Evolutionary conservation across 2,888 invertebrate genomes (phyloP).

Genomic region (Luperina nickerlii): DNA sequence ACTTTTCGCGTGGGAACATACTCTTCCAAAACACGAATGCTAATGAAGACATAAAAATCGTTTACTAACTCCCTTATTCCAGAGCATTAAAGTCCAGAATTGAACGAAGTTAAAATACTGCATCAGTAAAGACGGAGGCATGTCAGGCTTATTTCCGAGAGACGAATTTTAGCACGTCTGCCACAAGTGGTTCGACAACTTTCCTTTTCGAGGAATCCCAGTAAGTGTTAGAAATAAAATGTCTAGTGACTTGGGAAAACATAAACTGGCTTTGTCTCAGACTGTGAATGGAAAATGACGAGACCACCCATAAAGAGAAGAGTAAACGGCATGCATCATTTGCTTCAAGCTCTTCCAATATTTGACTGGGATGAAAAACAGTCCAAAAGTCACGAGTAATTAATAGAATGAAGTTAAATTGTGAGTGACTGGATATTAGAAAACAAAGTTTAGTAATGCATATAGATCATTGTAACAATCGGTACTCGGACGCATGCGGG

Average conservation of each 20-base stretch:
- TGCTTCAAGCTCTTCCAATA: constrained; percentile 64
- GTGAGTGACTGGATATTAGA: constrained; percentile 58
- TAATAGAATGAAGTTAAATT: constrained; percentile 67
- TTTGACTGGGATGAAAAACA: constrained; percentile 68
- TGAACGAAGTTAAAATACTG: constrained; percentile 20
- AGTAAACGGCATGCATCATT: constrained; percentile 65
- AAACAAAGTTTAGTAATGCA: constrained; percentile 61
- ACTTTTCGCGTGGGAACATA: constrained; percentile 87
- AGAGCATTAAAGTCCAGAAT: constrained; percentile 53
- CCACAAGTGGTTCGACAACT: constrained; percentile 72
- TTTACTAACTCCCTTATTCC: constrained; percentile 36
- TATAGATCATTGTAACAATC: constrained; percentile 70
- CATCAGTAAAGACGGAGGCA: constrained; percentile 62
- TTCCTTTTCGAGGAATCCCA: constrained; percentile 72
- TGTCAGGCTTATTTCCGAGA: constrained; percentile 74
- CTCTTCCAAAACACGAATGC: constrained; percentile 58
- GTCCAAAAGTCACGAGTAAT: constrained; percentile 62
- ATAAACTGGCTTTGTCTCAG: constrained; percentile 53
- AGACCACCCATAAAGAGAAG: constrained; percentile 74
- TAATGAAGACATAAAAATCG: constrained; percentile 55
- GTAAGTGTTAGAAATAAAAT: constrained; percentile 61
- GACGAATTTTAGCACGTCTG: constrained; percentile 82
- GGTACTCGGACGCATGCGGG: constrained; percentile 78
- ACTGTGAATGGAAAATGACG: constrained; percentile 56
- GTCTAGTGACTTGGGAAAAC: constrained; percentile 59